Base-by-base conservation (phyloP, 2,113 vertebrate genomes). In the Sylvilagus bachmani region DNA sequence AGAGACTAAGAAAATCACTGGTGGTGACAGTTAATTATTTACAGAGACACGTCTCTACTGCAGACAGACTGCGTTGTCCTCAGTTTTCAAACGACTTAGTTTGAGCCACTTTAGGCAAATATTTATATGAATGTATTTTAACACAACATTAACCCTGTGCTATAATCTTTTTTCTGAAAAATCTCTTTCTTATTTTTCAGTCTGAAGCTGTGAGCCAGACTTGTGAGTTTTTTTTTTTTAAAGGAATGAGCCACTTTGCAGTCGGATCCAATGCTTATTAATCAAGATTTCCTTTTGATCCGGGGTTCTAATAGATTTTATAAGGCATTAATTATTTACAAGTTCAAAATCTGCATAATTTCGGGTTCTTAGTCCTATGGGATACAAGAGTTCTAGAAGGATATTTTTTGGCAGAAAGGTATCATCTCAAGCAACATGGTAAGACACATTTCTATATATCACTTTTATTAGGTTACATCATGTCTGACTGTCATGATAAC, bases 111-210 rank as follows among this genome's bases (percentile, higher is more conserved):
- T 75, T 36, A 77, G 58, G 78, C 16, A 96, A 97, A 90, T 49
- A 83, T 73, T 92, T 77, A 90, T 13, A 84, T 36, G 69, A 92
- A 96, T 69, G 27, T 82, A 95, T 96, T 95, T 83, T 85, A 90
- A 95, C 94, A 92, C 86, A 96, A 91, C 85, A 82, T 53, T 53
- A 73, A 91, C 78, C 84, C 95, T 93, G 44, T 87, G 17, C 21
- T 33, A 83, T 69, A 70, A 55, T 81, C 74, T 66, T 12, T 21
- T 53, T 78, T 81, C 91, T 89, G 89, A 73, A 89, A 58, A 93
- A 87, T 87, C 90, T 70, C 83, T 74, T 93, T 77, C 75, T 91
- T 86, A 86, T 38, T 93, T 97, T 95, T 83, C 70, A 79, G 86
- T 36, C 73, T 79, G 67, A 89, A 96, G 70, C 70, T 53, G 36